Conservation (phyloP, 2,113 vertebrate genomes). For the Axis porcinus region DNA sequence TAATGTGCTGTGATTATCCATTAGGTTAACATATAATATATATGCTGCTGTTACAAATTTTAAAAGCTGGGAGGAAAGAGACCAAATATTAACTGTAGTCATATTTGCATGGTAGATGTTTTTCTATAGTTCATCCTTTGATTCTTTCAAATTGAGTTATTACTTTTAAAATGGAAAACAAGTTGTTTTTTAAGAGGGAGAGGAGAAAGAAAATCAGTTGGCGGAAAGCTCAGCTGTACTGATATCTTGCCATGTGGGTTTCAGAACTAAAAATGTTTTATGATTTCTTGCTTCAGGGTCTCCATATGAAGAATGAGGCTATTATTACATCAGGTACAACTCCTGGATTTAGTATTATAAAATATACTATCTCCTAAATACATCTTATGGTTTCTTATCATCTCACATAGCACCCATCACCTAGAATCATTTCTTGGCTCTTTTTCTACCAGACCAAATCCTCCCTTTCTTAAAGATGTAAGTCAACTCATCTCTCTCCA, state of each 20-base stretch:
- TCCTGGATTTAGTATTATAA: neutral
- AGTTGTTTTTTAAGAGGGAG: neutral
- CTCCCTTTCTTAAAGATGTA: neutral
- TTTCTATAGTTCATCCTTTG: neutral
- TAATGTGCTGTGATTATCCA: neutral
- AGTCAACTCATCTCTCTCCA: neutral
- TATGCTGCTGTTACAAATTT: neutral
- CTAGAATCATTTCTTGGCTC: neutral
- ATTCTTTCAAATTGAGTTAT: constrained; percentile 34
- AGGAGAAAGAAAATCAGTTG: neutral
- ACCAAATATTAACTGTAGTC: neutral
- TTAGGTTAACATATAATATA: neutral
- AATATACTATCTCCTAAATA: neutral
- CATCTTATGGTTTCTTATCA: neutral
- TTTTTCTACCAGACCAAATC: neutral
- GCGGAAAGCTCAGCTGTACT: neutral
- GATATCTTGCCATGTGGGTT: neutral
- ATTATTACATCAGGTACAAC: neutral
- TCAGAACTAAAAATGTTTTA: neutral
- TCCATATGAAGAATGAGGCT: neutral
- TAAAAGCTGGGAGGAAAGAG: neutral
- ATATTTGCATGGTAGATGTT: neutral
- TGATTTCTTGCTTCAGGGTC: neutral
- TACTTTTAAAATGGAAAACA: constrained; percentile 37
- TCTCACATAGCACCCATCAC: neutral